A percentile compares a stretch with the other conserved stretches of the same genome.
Conservation (phyloP, 2,113 vertebrate species). For the Plecturocebus donacophilus region DNA sequence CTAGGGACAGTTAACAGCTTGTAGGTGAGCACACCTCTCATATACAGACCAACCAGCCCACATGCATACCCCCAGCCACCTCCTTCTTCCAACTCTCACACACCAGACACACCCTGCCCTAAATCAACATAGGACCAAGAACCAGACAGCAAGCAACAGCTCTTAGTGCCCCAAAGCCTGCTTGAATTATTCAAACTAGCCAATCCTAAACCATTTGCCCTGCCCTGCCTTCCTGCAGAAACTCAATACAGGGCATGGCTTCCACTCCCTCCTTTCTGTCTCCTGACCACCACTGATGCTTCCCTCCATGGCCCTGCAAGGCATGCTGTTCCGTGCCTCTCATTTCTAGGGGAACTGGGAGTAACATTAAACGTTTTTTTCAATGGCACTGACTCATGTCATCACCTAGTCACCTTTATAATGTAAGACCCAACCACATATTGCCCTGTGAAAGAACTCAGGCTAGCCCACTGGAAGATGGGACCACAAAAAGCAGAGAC, state of each 20-base stretch:
- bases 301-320: neutral
- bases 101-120: neutral
- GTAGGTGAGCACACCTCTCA: neutral
- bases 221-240: neutral
- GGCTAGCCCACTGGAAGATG: neutral
- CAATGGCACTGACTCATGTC: neutral
- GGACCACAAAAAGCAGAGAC: neutral
- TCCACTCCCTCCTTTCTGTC: neutral
- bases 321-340: fast-evolving
- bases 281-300: neutral
- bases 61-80: neutral
- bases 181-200: neutral
- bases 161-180: neutral
- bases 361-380: neutral
- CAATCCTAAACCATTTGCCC: neutral
- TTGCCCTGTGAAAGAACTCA: neutral
- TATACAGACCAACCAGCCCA: neutral
- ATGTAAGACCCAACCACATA: neutral
- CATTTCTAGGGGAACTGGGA: neutral
- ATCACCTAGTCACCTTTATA: neutral
- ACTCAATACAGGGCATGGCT: neutral
- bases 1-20: neutral
- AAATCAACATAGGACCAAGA: neutral
- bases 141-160: neutral
- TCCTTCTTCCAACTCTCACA: neutral